Conservation (phyloP, 1,140 invertebrate species). For the Phthorimaea operculella region DNA sequence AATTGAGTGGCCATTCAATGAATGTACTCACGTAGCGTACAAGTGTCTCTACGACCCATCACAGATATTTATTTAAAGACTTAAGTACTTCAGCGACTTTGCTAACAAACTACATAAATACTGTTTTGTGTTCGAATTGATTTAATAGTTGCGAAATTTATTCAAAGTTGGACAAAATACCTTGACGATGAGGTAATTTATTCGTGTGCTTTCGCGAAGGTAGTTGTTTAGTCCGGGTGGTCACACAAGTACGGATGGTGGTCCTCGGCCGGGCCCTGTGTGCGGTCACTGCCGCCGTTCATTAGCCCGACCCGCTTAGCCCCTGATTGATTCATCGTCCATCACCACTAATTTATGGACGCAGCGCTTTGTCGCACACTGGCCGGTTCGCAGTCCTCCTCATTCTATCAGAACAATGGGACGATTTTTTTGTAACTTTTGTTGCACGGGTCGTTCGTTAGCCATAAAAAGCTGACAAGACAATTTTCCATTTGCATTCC, state of each 20-base stretch:
- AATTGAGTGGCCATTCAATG: slow-evolving; percentile 24
- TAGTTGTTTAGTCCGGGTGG: slow-evolving; percentile 12
- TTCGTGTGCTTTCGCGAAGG: not conserved
- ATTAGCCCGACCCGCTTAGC: slow-evolving; percentile 34
- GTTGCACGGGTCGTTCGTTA: slow-evolving; percentile 5
- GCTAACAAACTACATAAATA: no score
- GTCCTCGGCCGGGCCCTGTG: slow-evolving; percentile 31
- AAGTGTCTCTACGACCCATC: not conserved
- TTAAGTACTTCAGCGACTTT: not conserved
- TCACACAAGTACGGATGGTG: no score
- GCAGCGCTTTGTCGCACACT: slow-evolving; percentile 37
- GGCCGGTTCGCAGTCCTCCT: slow-evolving; percentile 15
- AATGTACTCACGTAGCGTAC: slow-evolving; percentile 16
- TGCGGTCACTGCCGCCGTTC: slow-evolving; percentile 25
- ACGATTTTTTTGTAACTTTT: slow-evolving; percentile 21
- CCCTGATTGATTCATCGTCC: slow-evolving; percentile 59
- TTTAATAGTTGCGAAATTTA: no score
- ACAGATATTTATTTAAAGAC: not conserved
- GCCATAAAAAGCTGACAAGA: not conserved
- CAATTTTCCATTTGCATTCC: not conserved
- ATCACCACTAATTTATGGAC: slow-evolving; percentile 44
- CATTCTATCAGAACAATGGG: slow-evolving; percentile 36
- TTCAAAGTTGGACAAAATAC: no score
- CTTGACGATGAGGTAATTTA: not conserved
- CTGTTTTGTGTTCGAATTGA: no score